These are phyloP conservation scores for Discoglossus pictus DNA, from an alignment of 2,797 vertebrate genomes.

Conservation along the genomic window DNA sequence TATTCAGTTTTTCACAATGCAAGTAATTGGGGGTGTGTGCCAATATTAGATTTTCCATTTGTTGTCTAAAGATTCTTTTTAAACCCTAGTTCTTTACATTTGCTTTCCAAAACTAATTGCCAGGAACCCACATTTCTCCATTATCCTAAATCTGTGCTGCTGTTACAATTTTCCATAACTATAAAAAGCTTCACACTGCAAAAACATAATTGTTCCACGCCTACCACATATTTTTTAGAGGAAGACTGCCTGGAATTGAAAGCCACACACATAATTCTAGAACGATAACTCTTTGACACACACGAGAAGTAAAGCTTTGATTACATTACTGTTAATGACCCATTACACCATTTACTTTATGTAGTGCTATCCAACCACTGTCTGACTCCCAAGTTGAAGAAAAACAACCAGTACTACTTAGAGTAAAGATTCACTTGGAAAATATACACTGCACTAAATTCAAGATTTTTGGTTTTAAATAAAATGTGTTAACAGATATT, in stretches of 20 bases:
- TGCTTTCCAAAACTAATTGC: conserved; percentile 3
- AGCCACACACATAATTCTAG: conserved; percentile 21
- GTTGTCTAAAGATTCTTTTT: not conserved
- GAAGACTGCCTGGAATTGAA: not conserved
- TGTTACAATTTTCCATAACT: conserved; percentile 3
- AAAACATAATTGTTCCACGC: not conserved
- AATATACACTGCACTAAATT: too few species aligned
- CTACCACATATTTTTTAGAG: not conserved
- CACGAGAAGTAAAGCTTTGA: conserved; percentile 19
- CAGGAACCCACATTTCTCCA: not conserved
- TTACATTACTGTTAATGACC: conserved; percentile 28
- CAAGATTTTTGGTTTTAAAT: too few species aligned
- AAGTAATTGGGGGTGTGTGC: too few species aligned
- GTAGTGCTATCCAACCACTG: conserved; percentile 19
- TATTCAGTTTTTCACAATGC: too few species aligned
- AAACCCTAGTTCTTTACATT: not conserved
- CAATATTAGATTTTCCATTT: conserved; percentile 8
- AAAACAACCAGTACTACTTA: not conserved
- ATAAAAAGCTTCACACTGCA: not conserved
- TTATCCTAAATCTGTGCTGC: not conserved
- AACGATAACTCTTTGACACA: conserved; percentile 10
- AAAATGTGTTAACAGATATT: too few species aligned
- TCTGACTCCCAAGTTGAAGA: conserved; percentile 5
- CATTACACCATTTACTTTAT: conserved; percentile 17
- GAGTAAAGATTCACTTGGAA: not conserved